Evolutionary conservation across 2,888 invertebrate species (phyloP).

Genomic region (Thera obeliscata): DNA sequence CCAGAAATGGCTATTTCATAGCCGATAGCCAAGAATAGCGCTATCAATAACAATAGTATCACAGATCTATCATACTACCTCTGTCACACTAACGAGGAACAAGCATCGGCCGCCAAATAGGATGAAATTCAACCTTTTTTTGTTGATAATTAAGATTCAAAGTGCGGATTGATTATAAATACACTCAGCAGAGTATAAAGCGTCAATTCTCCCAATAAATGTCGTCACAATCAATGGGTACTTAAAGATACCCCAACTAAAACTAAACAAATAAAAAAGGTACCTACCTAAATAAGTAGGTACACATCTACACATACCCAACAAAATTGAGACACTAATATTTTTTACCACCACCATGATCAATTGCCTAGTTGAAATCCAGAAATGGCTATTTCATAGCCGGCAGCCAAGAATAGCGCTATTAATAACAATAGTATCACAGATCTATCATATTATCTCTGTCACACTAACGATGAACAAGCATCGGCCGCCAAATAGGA

Average conservation of each 20-base stretch:
- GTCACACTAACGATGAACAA: too few species aligned
- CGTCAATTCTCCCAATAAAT: too few species aligned
- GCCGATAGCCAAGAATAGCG: constrained; percentile 44
- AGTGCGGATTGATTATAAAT: too few species aligned
- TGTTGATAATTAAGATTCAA: too few species aligned
- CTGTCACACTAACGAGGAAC: too few species aligned
- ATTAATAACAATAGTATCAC: constrained; percentile 61
- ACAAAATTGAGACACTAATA: constrained; percentile 14
- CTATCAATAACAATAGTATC: constrained; percentile 59
- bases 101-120: constrained; percentile 4
- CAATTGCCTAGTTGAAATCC: constrained; percentile 27
- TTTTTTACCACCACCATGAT: constrained; percentile 23
- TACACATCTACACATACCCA: not conserved
- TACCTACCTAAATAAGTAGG: not conserved
- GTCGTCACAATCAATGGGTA: too few species aligned
- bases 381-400: constrained; percentile 37
- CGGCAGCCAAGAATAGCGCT: constrained; percentile 43
- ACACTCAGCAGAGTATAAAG: too few species aligned
- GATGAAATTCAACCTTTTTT: too few species aligned
- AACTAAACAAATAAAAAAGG: too few species aligned
- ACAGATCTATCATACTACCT: constrained; percentile 18
- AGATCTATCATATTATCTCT: too few species aligned
- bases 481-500: constrained; percentile 6
- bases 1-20: constrained; percentile 34
- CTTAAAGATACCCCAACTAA: too few species aligned